Evolutionary conservation across 2,797 vertebrate species (phyloP), one percentile per base, ranked within the genome.

Genomic region (Malurus splendens): DNA sequence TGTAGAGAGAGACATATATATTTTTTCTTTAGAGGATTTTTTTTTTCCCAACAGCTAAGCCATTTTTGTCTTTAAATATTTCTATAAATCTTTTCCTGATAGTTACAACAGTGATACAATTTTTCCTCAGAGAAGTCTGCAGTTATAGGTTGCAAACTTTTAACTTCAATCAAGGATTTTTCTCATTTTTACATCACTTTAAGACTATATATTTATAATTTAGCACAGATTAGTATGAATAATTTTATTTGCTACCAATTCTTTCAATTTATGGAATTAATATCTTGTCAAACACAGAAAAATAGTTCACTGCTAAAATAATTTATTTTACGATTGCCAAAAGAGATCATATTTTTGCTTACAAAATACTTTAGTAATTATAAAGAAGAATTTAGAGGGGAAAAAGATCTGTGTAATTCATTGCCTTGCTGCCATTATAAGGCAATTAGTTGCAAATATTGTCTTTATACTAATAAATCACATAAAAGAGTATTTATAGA

Each of bases 41-140:
- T 73, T 70, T 84, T 83, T 83, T 94, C 65, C 79, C 79, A 90
- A 86, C 39, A 68, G 60, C 82, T 87, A 87, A 80, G 89, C 44
- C 84, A 60, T 60, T 83, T 80, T 47, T 4, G 0, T 82, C 75
- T 83, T 90, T 78, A 95, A 92, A 71, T 68, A 82, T 33, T 91
- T 82, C 24, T 52, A 60, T 25, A 91, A 88, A 95, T 71, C 30
- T 84, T 71, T 76, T 93, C 81, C 76, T 78, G 61, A 86, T 62
- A 88, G 90, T 74, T 59, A 56, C 50, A 91, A 51, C 33, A 89
- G 45, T 54, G 45, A 85, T 30, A 70, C 4, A 18, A 24, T 73
- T 93, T 94, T 83, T 78, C 81, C 85, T 88, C 39, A 25, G 78
- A 83, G 47, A 84, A 59, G 50, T 78, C 47, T 23, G 14, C n/a